Base-by-base conservation (phyloP, 2,113 vertebrate species). In the Gnathonemus longibarbis region DNA sequence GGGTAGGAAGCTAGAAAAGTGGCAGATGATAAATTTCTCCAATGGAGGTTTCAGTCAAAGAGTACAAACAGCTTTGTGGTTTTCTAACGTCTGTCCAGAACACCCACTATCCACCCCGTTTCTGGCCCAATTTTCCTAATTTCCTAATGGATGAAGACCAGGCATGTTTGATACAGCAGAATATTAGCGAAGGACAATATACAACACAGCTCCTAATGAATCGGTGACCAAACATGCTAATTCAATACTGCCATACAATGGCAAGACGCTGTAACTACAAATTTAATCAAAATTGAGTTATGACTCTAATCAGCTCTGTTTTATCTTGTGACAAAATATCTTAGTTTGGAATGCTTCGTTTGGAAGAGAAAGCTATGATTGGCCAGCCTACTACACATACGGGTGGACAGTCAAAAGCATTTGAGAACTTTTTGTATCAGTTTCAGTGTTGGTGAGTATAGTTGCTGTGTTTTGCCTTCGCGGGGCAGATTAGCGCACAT, bases 1-100 rank as follows among this genome's bases (percentile, higher is more conserved):
- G 35, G 35, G 74, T 80, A 42, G 35, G 74, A 80, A 80, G 35
- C 35, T 39, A 88, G 90, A 88, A 58, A 90, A 89, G 87, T 80
- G 90, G 83, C 90, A 93, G 90, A 62, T 62, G 1, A 84, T n/a
- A 3, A 5, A 80, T 42, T 15, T 35, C 10, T 19, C 17, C 35
- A 42, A 19, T 19, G 5, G 31, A 80, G 35, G 31, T 80, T 80
- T 80, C 31, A 19, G 6, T 39, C 1, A 13, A 42, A 39, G 74
- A 77, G 31, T 77, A 39, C 15, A 19, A 77, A 77, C 35, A 35
- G 35, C 74, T 80, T 80, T 80, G 5, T 80, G 74, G 35, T 77
- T 77, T 39, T 39, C 35, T 39, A 35, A 39, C 1, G 2, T 35
- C 13, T 27, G 13, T 35, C 74, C 35, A 80, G 74, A 19, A 35